These are phyloP conservation scores for Eledona agricola DNA, from an alignment of 2,888 invertebrate species.

Conservation along the genomic window DNA sequence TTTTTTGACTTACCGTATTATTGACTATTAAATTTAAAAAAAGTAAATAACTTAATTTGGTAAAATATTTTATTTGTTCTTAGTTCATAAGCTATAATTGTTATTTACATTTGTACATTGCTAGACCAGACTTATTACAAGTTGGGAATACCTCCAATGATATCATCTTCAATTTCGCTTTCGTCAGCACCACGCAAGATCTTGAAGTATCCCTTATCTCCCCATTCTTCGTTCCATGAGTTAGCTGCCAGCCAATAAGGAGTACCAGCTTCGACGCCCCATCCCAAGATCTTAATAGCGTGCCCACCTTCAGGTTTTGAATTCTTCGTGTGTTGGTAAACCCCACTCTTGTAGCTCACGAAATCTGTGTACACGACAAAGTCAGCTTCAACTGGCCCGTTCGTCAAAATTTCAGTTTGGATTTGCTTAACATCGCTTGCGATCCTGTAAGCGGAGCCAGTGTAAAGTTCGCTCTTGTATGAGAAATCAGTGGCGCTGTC, in stretches of 20 bases:
- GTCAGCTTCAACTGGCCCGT: constrained; percentile 86
- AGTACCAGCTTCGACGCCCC: constrained; percentile 76
- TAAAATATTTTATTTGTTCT: too few species aligned
- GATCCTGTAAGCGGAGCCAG: constrained; percentile 65
- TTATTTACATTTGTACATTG: constrained; percentile 4
- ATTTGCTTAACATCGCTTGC: constrained; percentile 70
- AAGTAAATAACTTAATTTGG: too few species aligned
- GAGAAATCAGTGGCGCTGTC: constrained; percentile 69
- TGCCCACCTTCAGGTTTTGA: constrained; percentile 81
- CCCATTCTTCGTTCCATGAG: constrained; percentile 95
- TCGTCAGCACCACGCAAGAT: constrained; percentile 82
- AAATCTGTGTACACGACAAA: constrained; percentile 86
- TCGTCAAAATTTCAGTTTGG: constrained; percentile 78
- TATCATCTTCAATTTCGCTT: constrained; percentile 77
- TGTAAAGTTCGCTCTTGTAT: constrained; percentile 77
- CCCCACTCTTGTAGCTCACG: constrained; percentile 80
- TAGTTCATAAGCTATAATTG: too few species aligned
- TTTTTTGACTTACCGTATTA: too few species aligned
- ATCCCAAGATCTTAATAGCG: constrained; percentile 88
- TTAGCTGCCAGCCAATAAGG: constrained; percentile 91
- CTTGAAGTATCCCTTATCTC: constrained; percentile 87
- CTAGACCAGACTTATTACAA: constrained; percentile 1
- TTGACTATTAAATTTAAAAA: too few species aligned
- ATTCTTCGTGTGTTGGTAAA: constrained; percentile 80
- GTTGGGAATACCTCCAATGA: constrained; percentile 61